Base-by-base conservation (phyloP, 2,888 invertebrate species). In the Salpingus planirostris region DNA sequence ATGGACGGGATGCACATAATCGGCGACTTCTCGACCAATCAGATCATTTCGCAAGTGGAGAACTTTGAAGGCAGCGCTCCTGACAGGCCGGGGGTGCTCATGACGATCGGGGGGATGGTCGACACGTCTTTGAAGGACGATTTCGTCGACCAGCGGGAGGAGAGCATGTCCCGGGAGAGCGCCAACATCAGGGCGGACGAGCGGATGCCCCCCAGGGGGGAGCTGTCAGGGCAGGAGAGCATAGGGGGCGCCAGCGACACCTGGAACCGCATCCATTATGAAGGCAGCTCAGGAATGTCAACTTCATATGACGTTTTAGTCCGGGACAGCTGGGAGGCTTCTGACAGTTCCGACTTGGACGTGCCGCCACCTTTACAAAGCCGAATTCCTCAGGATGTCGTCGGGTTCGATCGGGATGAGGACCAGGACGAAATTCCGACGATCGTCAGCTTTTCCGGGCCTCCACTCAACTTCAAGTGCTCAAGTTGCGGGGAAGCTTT, bases 171-270 rank as follows among this genome's bases (percentile, higher is more conserved):
- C 4, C 62, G 64, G 2, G 67, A 67, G 34, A 81, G 87, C 59
- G 65, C 86, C 26, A 82, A 86, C 56, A 87, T 89, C 51, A 75
- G 84, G 47, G 79, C 88, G 0, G 87, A 89, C 54, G 89, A 89
- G 61, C 77, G 80, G 44, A 88, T 89, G 86, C 88, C 89, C 21
- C 80, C 88, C 0, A 74, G 85, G 40, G 88, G 88, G 1, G 89
- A 89, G 64, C 71, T 89, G 23, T 87, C 86, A 8, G 88, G 86
- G 10, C 88, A 87, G 59, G 89, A 88, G 58, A 86, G 86, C 64
- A 80, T 85, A 54, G 86, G 85, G 7, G 62, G 80, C 48, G 81
- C 80, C 11, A 81, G 81, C 56, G 86, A 86, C 47, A 76, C 81
- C 2, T 83, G 85, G 74, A 80, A 76, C 62, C 74, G 80, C 68